Percentiles rank a stretch among this genome's conserved stretches.
Evolutionary conservation across 1,140 invertebrate genomes (phyloP).

Genomic region (Magallana angulata): DNA sequence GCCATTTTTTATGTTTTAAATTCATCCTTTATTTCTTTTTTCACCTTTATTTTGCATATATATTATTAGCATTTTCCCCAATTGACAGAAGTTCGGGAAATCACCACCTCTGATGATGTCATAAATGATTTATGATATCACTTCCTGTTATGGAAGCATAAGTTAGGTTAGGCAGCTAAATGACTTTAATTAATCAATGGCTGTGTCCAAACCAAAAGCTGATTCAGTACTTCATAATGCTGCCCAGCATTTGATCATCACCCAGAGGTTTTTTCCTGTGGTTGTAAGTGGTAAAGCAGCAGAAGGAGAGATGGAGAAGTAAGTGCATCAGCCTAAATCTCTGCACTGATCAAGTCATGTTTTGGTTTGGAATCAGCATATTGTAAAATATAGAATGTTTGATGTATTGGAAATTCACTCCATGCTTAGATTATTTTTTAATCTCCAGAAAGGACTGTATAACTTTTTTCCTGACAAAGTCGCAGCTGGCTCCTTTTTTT

Average conservation of each 20-base stretch:
- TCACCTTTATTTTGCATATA: no score
- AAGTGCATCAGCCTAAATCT: background rate
- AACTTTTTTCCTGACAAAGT: no score
- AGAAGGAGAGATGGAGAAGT: constrained; percentile 70
- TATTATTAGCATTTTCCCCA: background rate
- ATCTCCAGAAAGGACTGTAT: no score
- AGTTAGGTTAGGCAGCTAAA: background rate
- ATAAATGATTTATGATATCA: constrained; percentile 9
- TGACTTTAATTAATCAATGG: background rate
- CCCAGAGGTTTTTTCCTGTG: background rate
- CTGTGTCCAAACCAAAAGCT: background rate
- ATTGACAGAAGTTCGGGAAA: background rate
- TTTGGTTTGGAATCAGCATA: no score
- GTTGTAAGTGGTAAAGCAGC: constrained; percentile 72
- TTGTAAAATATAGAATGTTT: no score
- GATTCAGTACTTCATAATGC: background rate
- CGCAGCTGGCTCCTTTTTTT: no score
- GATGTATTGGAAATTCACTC: no score
- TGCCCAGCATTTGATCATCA: background rate
- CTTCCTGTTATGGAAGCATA: background rate
- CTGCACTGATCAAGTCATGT: background rate
- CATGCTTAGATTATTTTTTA: no score
- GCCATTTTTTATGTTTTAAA: no score
- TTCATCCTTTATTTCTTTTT: no score
- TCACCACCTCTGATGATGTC: background rate